A percentile compares a stretch with the other conserved stretches of the same genome.
phyloP scores from a whole-genome alignment of 2,888 invertebrate species.

The Acleris emargana region DNA sequence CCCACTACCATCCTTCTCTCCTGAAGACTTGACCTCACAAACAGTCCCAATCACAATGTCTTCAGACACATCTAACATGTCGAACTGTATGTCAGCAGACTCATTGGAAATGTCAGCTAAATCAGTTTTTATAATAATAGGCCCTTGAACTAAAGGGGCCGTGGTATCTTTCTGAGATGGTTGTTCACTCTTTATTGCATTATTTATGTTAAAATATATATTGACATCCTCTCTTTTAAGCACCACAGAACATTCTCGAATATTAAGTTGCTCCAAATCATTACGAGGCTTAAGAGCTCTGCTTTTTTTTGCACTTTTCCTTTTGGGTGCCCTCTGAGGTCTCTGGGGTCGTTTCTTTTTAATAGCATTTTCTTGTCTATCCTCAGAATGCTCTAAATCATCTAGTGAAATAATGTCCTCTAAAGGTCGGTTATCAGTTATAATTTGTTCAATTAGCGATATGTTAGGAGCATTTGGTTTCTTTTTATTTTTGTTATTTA shows the following conservation, averaged over 20 bases:
- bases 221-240: conserved; percentile 57
- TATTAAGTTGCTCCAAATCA: conserved; percentile 39
- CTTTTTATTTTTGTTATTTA: conserved; percentile 46
- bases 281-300: conserved; percentile 40
- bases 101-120: conserved; percentile 50
- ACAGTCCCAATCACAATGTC: conserved; percentile 73
- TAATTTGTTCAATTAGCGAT: conserved; percentile 73
- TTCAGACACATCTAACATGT: conserved; percentile 78
- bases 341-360: conserved; percentile 48
- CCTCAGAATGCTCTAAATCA: conserved; percentile 58
- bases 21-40: conserved; percentile 59
- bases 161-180: background rate
- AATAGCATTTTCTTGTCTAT: conserved; percentile 39
- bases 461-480: conserved; percentile 67
- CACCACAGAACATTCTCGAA: conserved; percentile 66
- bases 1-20: conserved; percentile 55
- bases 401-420: conserved; percentile 75
- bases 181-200: conserved; percentile 18
- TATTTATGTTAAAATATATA: conserved; percentile 46
- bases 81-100: conserved; percentile 62
- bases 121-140: conserved; percentile 25
- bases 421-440: conserved; percentile 70
- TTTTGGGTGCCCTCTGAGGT: conserved; percentile 43
- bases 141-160: background rate
- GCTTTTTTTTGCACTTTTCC: conserved; percentile 41